Evolutionary conservation across 2,113 vertebrate genomes (phyloP).

Genomic region (Guaruba guarouba): DNA sequence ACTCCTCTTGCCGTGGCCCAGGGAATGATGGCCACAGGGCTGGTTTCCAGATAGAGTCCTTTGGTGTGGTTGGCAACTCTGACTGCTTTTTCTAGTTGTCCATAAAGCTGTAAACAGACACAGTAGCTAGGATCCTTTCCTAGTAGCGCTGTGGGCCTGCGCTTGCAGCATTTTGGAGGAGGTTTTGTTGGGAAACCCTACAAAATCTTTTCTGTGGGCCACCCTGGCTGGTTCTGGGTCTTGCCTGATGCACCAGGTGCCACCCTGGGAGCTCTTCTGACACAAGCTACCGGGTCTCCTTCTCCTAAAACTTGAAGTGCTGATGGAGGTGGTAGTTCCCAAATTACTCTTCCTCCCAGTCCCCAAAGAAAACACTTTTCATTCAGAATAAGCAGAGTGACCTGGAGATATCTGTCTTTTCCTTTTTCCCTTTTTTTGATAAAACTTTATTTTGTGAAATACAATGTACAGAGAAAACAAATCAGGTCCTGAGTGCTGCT

Average conservation of each 20-base stretch:
- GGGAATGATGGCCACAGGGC: background rate
- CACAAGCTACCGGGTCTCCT: background rate
- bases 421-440: background rate
- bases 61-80: background rate
- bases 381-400: background rate
- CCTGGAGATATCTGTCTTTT: background rate
- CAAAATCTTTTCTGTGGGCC: background rate
- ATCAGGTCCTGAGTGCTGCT: slow-evolving; percentile 68
- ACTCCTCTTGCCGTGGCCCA: background rate
- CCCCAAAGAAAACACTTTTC: background rate
- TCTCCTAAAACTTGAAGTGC: background rate
- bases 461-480: slow-evolving; percentile 74
- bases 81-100: background rate
- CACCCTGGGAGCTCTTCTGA: background rate
- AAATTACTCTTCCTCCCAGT: background rate
- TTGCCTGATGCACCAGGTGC: background rate
- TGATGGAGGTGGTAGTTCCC: background rate
- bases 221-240: background rate
- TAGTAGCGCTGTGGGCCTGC: background rate
- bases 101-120: background rate
- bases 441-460: slow-evolving; percentile 86
- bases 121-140: background rate
- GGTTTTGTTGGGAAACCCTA: background rate
- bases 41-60: background rate
- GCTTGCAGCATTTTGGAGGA: background rate